phyloP scores from a whole-genome alignment of 2,888 invertebrate species.

The Arge pagana region DNA sequence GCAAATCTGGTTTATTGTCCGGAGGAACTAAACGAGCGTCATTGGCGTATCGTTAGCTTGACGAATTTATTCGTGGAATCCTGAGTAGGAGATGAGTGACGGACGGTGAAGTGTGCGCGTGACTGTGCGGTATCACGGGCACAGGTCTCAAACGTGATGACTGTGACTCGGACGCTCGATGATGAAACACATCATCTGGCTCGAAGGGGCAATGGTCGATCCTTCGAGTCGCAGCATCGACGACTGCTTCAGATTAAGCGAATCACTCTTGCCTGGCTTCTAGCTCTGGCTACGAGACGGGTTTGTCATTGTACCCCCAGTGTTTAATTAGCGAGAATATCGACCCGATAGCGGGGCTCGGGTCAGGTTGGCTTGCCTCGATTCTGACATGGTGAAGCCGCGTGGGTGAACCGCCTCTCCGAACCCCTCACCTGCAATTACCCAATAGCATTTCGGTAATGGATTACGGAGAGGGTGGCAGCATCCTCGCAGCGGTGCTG shows the following conservation, averaged over 20 bases:
- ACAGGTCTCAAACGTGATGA: no score
- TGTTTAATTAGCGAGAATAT: conserved; percentile 54
- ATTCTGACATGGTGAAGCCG: conserved; percentile 16
- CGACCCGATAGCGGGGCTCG: conserved; percentile 38
- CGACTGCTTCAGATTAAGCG: conserved; percentile 52
- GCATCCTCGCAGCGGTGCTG: background rate
- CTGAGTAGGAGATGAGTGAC: no score
- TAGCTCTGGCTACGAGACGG: conserved; percentile 42
- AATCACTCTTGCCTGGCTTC: conserved; percentile 40
- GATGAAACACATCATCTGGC: no score
- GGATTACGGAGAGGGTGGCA: conserved; percentile 44
- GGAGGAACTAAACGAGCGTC: conserved; percentile 22
- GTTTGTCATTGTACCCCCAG: conserved; percentile 52
- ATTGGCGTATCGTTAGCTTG: conserved; percentile 27
- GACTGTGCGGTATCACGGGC: no score
- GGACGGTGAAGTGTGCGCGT: no score
- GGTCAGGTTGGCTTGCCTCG: conserved; percentile 25
- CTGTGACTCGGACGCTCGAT: no score
- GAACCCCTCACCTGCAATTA: conserved; percentile 53
- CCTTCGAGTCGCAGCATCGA: no score
- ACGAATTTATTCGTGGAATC: conserved; percentile 30
- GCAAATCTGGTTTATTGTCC: conserved; percentile 39
- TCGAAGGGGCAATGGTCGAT: no score
- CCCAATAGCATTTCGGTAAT: conserved; percentile 53
- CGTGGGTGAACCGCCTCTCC: conserved; percentile 41